These are phyloP conservation scores for Hormaphis cornu DNA, from an alignment of 1,140 invertebrate genomes.

Conservation along the genomic window DNA sequence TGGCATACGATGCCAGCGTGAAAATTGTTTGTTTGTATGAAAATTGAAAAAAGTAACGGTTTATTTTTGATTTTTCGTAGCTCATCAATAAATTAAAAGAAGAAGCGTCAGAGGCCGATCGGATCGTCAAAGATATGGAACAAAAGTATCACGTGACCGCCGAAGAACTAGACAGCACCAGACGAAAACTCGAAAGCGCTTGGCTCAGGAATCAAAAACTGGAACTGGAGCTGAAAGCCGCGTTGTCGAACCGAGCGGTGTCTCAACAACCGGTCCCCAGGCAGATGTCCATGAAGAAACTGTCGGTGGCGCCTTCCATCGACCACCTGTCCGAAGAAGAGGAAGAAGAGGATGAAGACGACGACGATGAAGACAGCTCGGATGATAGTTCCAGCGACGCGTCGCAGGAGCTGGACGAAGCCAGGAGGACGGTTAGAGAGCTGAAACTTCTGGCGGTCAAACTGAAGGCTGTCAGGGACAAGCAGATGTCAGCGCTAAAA, in stretches of 20 bases:
- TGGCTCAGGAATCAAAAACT: slow-evolving; percentile 63
- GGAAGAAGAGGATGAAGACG: slow-evolving; percentile 26
- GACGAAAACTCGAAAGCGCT: slow-evolving; percentile 66
- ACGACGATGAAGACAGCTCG: slow-evolving; percentile 29
- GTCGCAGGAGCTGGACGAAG: slow-evolving; percentile 35
- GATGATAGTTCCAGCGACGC: slow-evolving; percentile 26
- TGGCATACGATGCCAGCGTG: no score
- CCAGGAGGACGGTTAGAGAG: slow-evolving; percentile 49
- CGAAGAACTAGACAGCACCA: slow-evolving; percentile 63
- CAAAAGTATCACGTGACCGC: slow-evolving; percentile 63
- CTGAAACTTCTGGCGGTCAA: slow-evolving; percentile 65
- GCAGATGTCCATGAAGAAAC: slow-evolving; percentile 39
- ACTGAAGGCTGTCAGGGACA: slow-evolving; percentile 66
- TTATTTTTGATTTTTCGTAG: slow-evolving; percentile 35
- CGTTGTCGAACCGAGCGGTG: slow-evolving; percentile 33
- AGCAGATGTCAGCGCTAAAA: slow-evolving; percentile 63
- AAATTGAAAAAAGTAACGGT: no score
- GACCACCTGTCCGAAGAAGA: slow-evolving; percentile 33
- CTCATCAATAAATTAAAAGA: slow-evolving; percentile 51
- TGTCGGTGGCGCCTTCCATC: slow-evolving; percentile 32
- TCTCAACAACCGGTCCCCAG: slow-evolving; percentile 35
- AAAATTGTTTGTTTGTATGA: no score
- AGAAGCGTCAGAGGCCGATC: slow-evolving; percentile 64
- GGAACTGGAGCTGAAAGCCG: slow-evolving; percentile 52
- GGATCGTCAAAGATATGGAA: slow-evolving; percentile 67